phyloP scores from a whole-genome alignment of 1,140 invertebrate genomes.

The Pantala flavescens region DNA sequence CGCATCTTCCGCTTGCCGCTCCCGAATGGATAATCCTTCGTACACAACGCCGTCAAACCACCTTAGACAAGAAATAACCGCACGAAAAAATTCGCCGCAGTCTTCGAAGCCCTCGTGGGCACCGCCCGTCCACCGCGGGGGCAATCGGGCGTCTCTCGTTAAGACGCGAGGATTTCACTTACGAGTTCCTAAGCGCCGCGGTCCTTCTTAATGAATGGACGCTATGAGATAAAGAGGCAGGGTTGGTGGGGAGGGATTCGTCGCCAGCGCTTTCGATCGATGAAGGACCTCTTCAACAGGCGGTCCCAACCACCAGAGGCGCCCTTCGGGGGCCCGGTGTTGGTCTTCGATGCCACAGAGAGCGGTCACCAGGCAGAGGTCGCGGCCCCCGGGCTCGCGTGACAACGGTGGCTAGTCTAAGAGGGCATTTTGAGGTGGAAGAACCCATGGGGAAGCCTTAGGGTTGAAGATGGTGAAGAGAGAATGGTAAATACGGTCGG shows the following conservation, averaged over 20 bases:
- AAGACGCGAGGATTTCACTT: neutral
- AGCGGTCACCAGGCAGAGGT: neutral
- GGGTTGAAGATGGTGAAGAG: neutral
- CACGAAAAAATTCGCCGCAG: too few species aligned
- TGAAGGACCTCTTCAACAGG: constrained; percentile 1
- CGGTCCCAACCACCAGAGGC: neutral
- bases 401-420: neutral
- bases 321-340: too few species aligned
- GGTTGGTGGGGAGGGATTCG: neutral
- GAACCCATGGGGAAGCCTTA: too few species aligned
- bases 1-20: too few species aligned
- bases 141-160: neutral
- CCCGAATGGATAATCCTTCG: too few species aligned
- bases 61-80: too few species aligned
- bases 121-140: neutral
- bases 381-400: neutral
- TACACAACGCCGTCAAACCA: too few species aligned
- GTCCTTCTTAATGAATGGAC: constrained; percentile 1
- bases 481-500: neutral
- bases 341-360: neutral
- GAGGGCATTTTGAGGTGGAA: neutral
- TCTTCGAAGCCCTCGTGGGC: too few species aligned
- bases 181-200: neutral
- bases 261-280: neutral
- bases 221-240: neutral